Base-by-base conservation (phyloP, 2,888 invertebrate species). In the Melieria omissa region DNA sequence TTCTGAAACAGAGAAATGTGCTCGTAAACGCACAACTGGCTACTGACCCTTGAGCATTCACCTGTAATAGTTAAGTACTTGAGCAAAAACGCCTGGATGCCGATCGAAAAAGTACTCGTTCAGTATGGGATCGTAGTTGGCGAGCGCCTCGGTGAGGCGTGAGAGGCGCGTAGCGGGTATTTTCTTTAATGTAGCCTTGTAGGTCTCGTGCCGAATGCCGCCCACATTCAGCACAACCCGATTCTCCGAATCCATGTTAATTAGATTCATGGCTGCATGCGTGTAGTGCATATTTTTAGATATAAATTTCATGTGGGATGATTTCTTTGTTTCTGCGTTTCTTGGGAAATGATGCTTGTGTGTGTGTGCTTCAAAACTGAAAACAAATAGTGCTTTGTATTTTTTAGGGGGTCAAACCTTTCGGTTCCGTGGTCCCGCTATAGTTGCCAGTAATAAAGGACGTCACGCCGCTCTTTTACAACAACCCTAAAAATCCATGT, bases 61-160 rank as follows among this genome's bases (percentile, higher is more conserved):
- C 91, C 95, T 93, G 89, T 99, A 99, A 88, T 99, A 99, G 88
- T 99, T 99, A 83, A 96, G 92, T 82, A 96, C 95, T 89, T 98
- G 98, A 72, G 97, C 97, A 88, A 98, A 98, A 80, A 91, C 98
- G 68, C 97, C 98, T 47, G 98, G 98, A 89, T 98, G 98, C 80
- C 97, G 89, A 88, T 98, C 99, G 89, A 99, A 99, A 91, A 99
- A 99, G 90, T 98, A 99, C 89, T 99, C 99, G 88, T 99, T 99
- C 83, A 99, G 92, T 83, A 99, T 95, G 65, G 98, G 98, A 89
- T 99, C 99, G 89, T 99, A 99, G 89, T 99, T 99, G 86, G 97
- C 98, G 82, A 99, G 90, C 61, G 98, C 98, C 88, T 99, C 99
- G 75, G 97, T 97, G 78, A 98, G 91, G 77, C 97, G 90, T 65